Percentiles rank a stretch among this genome's conserved stretches.
These are phyloP conservation scores for Holacanthus passer DNA, from an alignment of 2,113 vertebrate species.

Conservation along the genomic window DNA sequence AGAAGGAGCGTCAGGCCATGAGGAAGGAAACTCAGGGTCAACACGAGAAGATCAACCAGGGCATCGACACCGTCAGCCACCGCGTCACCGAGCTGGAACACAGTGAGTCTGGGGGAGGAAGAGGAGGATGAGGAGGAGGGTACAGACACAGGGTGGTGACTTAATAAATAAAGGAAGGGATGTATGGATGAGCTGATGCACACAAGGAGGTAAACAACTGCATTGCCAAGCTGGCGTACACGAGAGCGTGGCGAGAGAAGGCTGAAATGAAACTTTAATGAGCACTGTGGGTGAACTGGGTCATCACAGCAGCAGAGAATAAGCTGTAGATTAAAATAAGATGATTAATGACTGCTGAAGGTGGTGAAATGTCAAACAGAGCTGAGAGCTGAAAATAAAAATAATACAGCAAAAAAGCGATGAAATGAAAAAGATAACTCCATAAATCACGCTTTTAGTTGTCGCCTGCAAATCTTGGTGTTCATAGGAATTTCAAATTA, in stretches of 20 bases:
- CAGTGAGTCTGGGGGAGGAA: slow-evolving; percentile 82
- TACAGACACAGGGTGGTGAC: not conserved
- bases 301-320: slow-evolving; percentile 40
- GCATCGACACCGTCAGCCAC: slow-evolving; percentile 89
- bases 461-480: not conserved
- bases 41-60: slow-evolving; percentile 91
- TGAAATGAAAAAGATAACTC: not conserved
- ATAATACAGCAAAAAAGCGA: not conserved
- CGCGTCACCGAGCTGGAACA: slow-evolving; percentile 92
- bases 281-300: slow-evolving; percentile 50
- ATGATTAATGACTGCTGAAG: slow-evolving; percentile 51
- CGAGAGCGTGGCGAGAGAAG: slow-evolving; percentile 9
- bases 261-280: slow-evolving; percentile 61
- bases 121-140: not conserved
- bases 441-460: not conserved
- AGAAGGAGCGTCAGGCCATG: slow-evolving; percentile 90
- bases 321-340: slow-evolving; percentile 48
- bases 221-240: slow-evolving; percentile 5
- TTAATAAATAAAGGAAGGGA: slow-evolving; percentile 11
- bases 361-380: slow-evolving; percentile 56
- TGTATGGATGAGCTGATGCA: not conserved
- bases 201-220: slow-evolving; percentile 4
- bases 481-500: not conserved
- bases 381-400: not conserved
- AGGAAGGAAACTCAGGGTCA: slow-evolving; percentile 87